Base-by-base conservation (phyloP, 2,888 invertebrate genomes). In the Rotaria magnacalcarata region DNA sequence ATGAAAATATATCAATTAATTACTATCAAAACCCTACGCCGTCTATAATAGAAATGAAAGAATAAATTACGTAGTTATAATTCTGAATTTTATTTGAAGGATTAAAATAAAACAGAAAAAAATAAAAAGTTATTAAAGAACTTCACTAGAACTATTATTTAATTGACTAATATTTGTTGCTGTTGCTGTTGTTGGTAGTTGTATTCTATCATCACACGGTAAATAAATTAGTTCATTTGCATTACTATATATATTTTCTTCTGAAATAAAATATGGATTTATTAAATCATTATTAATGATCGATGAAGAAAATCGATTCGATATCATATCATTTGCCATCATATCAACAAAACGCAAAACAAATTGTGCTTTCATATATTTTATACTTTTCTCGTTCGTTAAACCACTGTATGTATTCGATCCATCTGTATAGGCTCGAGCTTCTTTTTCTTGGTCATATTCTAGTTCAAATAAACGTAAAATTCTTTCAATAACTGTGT, bases 321-420 rank as follows among this genome's bases (percentile, higher is more conserved):
- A 67, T 67, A 67, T 67, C 67, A 67, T 67, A 67, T 67, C 67
- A 67, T 67, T 67, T 14, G 80, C 24, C 80, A 80, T 80, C 80
- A 80, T 80, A 80, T 80, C 80, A 47, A 80, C 14, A 80, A 80
- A 80, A 47, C 80, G 80, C 47, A 80, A 47, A n/a, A 80, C 6
- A 47, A 80, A 80, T 80, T 80, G 80, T 47, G 80, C 43, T 80
- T 80, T 80, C 80, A 80, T 80, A 47, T 47, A 47, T 80, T 80
- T 80, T n/a, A 80, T 7, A 47, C 24, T 43, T 80, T 80, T 47
- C 24, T 80, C 80, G 19, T 47, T 47, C 0, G 43, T 14, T 14
- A 80, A 52, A 52, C 47, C 7, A 14, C 2, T 60, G 24, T 43
- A 75, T 41, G 75, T 27, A 24, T 43, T 80, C 10, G 47, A n/a